phyloP scores from a whole-genome alignment of 2,888 invertebrate genomes.

The Ypsolopha sequella region DNA sequence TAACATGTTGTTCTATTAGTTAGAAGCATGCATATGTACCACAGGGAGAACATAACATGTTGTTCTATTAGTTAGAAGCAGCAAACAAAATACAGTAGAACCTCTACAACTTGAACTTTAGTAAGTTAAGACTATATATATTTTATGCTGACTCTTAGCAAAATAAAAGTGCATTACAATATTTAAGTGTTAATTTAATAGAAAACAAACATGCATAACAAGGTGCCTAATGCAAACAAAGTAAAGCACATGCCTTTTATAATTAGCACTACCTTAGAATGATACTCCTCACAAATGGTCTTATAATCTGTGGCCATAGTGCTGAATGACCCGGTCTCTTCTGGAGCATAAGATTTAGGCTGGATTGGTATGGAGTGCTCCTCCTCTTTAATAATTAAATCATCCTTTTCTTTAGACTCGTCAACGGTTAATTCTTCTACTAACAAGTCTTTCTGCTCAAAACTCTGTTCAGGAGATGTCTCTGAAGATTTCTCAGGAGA shows the following conservation, averaged over 20 bases:
- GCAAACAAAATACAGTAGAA: too few relatives aligned
- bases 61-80: too few relatives aligned
- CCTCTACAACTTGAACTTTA: too few relatives aligned
- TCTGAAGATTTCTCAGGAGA: constrained; percentile 26
- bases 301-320: constrained; percentile 79
- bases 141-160: too few relatives aligned
- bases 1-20: too few relatives aligned
- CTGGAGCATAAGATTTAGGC: constrained; percentile 42
- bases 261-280: constrained; percentile 70
- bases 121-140: too few relatives aligned
- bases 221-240: too few relatives aligned
- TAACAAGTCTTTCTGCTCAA: constrained; percentile 44
- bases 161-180: too few relatives aligned
- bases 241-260: constrained; percentile 1
- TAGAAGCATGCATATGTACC: too few relatives aligned
- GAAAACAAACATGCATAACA: too few relatives aligned
- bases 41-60: too few relatives aligned
- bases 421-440: constrained; percentile 52
- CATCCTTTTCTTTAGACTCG: constrained; percentile 25
- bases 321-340: constrained; percentile 57
- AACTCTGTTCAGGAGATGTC: constrained; percentile 24
- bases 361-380: constrained; percentile 25
- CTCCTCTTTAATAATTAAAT: constrained; percentile 18
- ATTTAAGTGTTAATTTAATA: too few relatives aligned
- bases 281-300: constrained; percentile 78